A percentile compares a stretch with the other conserved stretches of the same genome.
Evolutionary conservation across 1,140 invertebrate species (phyloP).

Genomic region (Phthorimaea operculella): DNA sequence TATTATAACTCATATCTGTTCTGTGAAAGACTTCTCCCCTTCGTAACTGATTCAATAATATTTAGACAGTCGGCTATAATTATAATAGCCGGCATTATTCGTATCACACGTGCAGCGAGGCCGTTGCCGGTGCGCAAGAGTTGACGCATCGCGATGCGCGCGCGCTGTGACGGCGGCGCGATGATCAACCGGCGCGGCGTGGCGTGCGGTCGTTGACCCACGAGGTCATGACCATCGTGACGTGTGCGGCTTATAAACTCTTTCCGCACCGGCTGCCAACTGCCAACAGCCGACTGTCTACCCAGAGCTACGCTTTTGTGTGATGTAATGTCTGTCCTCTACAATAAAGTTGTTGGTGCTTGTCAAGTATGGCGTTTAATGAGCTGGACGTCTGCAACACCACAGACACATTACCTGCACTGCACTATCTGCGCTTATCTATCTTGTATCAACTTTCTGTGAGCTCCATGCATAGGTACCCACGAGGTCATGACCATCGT

Average conservation of each 20-base stretch:
- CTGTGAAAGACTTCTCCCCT: background rate
- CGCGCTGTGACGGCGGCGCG: slow-evolving; percentile 30
- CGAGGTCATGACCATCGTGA: slow-evolving; percentile 52
- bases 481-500: slow-evolving; percentile 49
- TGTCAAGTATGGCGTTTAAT: no score
- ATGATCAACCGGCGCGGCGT: slow-evolving; percentile 13
- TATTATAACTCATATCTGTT: background rate
- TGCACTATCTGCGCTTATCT: no score
- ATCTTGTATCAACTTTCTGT: no score
- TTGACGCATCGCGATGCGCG: slow-evolving; percentile 33
- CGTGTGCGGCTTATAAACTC: slow-evolving; percentile 27
- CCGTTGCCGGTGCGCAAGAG: slow-evolving; percentile 5
- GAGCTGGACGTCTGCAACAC: no score
- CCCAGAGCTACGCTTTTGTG: background rate
- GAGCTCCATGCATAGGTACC: no score
- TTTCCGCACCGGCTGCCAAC: slow-evolving; percentile 23
- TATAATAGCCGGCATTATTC: background rate
- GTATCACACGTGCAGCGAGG: slow-evolving; percentile 15
- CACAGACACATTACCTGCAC: no score
- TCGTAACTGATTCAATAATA: background rate
- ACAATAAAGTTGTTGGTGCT: no score
- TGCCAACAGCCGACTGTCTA: slow-evolving; percentile 2
- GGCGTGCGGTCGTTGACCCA: slow-evolving; percentile 43
- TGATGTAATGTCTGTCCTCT: no score
- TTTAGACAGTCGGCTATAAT: background rate